These are phyloP conservation scores for Phrixothrix hirtus DNA, from an alignment of 2,888 invertebrate species.

Conservation along the genomic window DNA sequence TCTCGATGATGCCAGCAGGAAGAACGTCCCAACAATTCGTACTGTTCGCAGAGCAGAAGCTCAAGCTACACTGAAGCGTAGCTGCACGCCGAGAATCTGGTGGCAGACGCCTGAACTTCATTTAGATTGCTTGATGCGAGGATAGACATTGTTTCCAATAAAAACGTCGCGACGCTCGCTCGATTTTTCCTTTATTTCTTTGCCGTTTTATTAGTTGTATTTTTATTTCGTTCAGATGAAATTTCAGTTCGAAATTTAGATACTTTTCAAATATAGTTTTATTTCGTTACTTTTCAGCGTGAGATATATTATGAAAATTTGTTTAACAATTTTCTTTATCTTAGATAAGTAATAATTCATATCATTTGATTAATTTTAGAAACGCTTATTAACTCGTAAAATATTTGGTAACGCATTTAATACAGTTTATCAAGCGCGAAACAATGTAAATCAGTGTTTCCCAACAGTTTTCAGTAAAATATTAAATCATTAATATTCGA, in stretches of 20 bases:
- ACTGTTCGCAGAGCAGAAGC: conserved; percentile 50
- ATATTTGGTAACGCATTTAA: too few species aligned
- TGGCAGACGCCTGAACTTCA: conserved; percentile 47
- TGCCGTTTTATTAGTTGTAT: conserved; percentile 3
- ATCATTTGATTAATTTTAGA: too few species aligned
- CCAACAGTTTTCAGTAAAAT: too few species aligned
- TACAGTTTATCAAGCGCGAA: too few species aligned
- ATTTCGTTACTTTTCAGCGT: too few species aligned
- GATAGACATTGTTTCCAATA: conserved; percentile 39
- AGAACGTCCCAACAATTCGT: conserved; percentile 14
- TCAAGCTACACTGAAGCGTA: conserved; percentile 52
- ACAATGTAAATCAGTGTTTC: too few species aligned
- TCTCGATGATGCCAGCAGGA: conserved; percentile 18
- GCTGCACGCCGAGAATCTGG: conserved; percentile 45
- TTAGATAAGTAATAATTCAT: too few species aligned
- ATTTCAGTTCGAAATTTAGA: too few species aligned
- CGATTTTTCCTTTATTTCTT: conserved; percentile 27
- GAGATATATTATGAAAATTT: too few species aligned
- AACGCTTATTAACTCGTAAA: too few species aligned
- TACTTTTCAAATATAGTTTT: neutral
- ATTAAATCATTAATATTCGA: too few species aligned
- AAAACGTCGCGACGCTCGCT: conserved; percentile 32
- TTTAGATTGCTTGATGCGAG: conserved; percentile 38
- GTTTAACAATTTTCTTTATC: too few species aligned
- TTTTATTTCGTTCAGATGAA: conserved; percentile 13